Evolutionary conservation across 2,113 vertebrate species (phyloP).

Genomic region (Notarius quadriscutis): DNA sequence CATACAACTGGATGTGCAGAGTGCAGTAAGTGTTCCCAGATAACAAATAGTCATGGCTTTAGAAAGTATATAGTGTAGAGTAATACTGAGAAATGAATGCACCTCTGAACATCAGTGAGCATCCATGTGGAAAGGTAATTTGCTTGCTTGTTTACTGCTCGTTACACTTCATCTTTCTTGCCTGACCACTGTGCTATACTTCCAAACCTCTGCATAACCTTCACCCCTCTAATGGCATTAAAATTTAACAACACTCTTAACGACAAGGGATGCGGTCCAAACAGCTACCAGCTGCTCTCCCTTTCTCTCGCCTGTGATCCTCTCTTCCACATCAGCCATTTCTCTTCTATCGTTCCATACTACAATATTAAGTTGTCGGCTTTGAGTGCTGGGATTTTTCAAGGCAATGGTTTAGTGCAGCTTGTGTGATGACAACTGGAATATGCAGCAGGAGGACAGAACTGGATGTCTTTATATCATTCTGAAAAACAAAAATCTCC

Average conservation of each 20-base stretch:
- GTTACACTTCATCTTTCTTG: not conserved
- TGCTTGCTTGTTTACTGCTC: not conserved
- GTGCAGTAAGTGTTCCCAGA: not conserved
- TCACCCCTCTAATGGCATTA: slow-evolving; percentile 36
- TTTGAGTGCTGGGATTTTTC: not conserved
- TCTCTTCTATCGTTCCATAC: not conserved
- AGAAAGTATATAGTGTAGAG: not conserved
- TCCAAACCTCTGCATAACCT: not conserved
- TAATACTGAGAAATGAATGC: not conserved
- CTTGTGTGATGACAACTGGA: not conserved
- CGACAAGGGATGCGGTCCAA: slow-evolving; percentile 23
- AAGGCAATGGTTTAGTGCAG: not conserved
- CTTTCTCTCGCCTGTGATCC: not conserved
- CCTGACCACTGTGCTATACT: slow-evolving; percentile 10
- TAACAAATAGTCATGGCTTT: not conserved
- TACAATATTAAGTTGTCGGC: not conserved
- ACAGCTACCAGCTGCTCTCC: not conserved
- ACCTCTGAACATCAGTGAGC: not conserved
- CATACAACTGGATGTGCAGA: not conserved
- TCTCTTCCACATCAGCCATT: not conserved
- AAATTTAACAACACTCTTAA: slow-evolving; percentile 34
- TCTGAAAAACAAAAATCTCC: not conserved
- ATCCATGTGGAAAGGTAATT: not conserved
- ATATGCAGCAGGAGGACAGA: not conserved
- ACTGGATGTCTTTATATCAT: slow-evolving; percentile 1